Conservation (phyloP, 1,140 invertebrate species). For the Alviniconcha marisindica region DNA sequence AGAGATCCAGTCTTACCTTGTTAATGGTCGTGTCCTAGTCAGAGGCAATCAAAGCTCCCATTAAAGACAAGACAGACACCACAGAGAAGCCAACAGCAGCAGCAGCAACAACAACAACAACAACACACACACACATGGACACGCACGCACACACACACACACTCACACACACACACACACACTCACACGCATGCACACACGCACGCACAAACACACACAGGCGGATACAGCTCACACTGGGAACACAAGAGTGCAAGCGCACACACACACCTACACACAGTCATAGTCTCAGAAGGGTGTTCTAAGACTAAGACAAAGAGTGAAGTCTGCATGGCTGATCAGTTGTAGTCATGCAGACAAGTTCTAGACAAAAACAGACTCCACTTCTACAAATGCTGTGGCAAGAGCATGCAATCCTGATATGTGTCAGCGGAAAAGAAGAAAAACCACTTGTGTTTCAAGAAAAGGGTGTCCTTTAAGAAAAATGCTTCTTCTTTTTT, state of each 20-base stretch:
- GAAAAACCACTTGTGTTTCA: too few species aligned
- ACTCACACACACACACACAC: neutral
- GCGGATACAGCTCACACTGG: neutral
- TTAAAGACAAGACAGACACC: constrained; percentile 6
- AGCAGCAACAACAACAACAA: neutral
- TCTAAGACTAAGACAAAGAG: too few species aligned
- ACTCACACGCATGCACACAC: neutral
- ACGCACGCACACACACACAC: constrained; percentile 4
- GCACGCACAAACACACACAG: constrained; percentile 21
- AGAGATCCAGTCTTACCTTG: constrained; percentile 35
- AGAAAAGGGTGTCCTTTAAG: too few species aligned
- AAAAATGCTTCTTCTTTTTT: too few species aligned
- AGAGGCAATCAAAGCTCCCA: constrained; percentile 35
- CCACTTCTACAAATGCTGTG: too few species aligned
- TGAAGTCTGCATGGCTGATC: too few species aligned
- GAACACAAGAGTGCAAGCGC: neutral
- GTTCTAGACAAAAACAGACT: too few species aligned
- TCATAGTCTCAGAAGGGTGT: too few species aligned
- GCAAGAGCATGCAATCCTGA: too few species aligned
- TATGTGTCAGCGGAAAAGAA: too few species aligned
- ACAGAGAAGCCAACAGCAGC: constrained; percentile 25
- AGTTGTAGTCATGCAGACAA: too few species aligned
- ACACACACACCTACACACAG: constrained; percentile 6
- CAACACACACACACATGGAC: constrained; percentile 18
- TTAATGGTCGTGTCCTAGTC: constrained; percentile 40